Percentiles rank a stretch among this genome's conserved stretches.
Conservation (phyloP, 64 coral and sea anemone genomes). For the Actinia equina region DNA sequence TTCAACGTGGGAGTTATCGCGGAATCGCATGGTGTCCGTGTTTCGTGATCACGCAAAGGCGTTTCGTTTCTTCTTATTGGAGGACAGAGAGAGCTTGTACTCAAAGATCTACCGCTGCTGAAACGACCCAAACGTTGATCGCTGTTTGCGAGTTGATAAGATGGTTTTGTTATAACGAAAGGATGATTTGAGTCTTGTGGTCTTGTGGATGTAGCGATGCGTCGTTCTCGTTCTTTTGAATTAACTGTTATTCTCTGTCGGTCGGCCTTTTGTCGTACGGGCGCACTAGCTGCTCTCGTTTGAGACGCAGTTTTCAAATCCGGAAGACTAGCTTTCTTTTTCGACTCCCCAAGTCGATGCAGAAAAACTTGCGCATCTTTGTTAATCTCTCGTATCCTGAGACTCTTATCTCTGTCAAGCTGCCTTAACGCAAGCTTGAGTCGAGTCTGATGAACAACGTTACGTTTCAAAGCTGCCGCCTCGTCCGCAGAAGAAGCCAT, state of each 20-base stretch:
- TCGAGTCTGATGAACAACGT: slow-evolving; percentile 75
- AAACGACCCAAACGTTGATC: background rate
- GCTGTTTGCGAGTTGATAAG: background rate
- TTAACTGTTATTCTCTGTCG: background rate
- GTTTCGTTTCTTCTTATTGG: slow-evolving; percentile 1
- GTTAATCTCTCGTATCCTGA: slow-evolving; percentile 67
- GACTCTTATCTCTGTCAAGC: slow-evolving; percentile 65
- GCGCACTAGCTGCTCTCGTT: slow-evolving; percentile 26
- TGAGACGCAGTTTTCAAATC: background rate
- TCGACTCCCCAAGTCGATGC: slow-evolving; percentile 38
- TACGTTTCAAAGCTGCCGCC: slow-evolving; percentile 71
- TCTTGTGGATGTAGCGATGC: background rate
- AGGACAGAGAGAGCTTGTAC: background rate
- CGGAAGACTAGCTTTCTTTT: slow-evolving; percentile 23
- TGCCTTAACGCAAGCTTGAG: slow-evolving; percentile 69
- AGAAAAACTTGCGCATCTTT: slow-evolving; percentile 80
- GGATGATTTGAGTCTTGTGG: background rate
- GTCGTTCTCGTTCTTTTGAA: background rate
- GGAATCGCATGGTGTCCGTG: background rate
- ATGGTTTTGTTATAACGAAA: background rate
- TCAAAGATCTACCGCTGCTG: background rate
- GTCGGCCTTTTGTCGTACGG: background rate
- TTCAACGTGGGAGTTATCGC: background rate
- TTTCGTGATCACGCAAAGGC: background rate
- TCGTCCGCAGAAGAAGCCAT: slow-evolving; percentile 67